A percentile compares a stretch with the other conserved stretches of the same genome.
Conservation (phyloP, 2,113 vertebrate genomes). For the Oreochromis niloticus region DNA sequence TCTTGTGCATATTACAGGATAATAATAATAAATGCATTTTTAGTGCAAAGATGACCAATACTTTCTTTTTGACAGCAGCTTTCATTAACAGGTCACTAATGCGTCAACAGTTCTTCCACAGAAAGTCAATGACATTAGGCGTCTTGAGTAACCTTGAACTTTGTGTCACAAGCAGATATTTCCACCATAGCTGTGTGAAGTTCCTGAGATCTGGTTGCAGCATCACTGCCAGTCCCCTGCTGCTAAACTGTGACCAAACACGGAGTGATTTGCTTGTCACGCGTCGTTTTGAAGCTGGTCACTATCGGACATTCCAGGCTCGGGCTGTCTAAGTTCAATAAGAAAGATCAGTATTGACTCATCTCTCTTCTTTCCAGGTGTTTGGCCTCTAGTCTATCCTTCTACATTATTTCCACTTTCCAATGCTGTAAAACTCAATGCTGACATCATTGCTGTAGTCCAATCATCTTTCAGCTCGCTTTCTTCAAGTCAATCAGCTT, state of each 20-base stretch:
- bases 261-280: not conserved
- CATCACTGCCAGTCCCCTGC: not conserved
- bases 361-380: not conserved
- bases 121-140: not conserved
- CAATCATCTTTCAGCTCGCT: not conserved
- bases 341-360: not conserved
- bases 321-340: not conserved
- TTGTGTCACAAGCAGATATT: not conserved
- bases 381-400: not conserved
- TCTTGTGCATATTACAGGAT: not conserved
- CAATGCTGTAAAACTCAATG: not conserved
- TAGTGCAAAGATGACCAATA: not conserved
- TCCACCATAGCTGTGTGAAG: not conserved
- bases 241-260: not conserved
- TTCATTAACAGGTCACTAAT: not conserved
- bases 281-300: not conserved
- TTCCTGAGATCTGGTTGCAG: not conserved
- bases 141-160: not conserved
- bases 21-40: not conserved
- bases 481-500: no score
- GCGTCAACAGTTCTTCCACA: not conserved
- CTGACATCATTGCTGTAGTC: not conserved
- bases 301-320: not conserved
- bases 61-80: not conserved
- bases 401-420: not conserved